phyloP scores from a whole-genome alignment of 2,797 vertebrate genomes.

The Acanthis flammea region DNA sequence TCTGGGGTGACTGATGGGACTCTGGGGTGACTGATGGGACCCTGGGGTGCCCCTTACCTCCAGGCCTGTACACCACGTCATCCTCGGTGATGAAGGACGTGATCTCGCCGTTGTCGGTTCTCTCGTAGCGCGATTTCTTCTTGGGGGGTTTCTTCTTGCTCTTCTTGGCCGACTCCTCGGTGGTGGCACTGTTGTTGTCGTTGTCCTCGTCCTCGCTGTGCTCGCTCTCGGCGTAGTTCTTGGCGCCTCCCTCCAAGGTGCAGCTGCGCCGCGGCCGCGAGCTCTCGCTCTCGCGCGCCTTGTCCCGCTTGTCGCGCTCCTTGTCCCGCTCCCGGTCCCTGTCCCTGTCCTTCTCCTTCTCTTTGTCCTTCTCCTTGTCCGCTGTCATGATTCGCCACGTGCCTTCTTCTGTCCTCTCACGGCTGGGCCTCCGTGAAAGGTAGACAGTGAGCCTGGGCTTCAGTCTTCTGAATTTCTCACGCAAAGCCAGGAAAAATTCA shows the following conservation, averaged over 20 bases:
- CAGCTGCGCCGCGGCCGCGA: constrained; percentile 93
- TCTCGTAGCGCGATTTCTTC: constrained; percentile 96
- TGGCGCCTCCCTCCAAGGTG: constrained; percentile 94
- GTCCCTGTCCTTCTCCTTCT: constrained; percentile 95
- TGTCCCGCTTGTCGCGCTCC: constrained; percentile 92
- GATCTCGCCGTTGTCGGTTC: constrained; percentile 94
- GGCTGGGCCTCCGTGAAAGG: constrained; percentile 99
- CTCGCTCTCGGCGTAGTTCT: constrained; percentile 97
- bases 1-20: too few species aligned
- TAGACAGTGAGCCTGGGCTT: constrained; percentile 99
- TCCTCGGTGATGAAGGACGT: constrained; percentile 97
- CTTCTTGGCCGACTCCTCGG: constrained; percentile 92
- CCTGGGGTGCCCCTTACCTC: constrained; percentile 80
- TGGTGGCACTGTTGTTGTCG: constrained; percentile 86
- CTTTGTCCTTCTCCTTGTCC: constrained; percentile 93
- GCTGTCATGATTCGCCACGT: constrained; percentile 99
- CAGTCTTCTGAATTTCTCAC: constrained; percentile 99
- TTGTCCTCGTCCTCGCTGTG: constrained; percentile 98
- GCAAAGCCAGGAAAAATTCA: constrained; percentile 99
- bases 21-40: too few species aligned
- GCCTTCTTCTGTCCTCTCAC: constrained; percentile 99
- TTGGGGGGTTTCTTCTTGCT: constrained; percentile 96
- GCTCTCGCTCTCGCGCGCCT: constrained; percentile 86
- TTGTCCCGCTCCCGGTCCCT: constrained; percentile 89
- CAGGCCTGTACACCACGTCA: constrained; percentile 93